Evolutionary conservation across 2,797 vertebrate species (phyloP), one percentile per base, ranked within the genome.

Genomic region (Chloroceryle amazona): DNA sequence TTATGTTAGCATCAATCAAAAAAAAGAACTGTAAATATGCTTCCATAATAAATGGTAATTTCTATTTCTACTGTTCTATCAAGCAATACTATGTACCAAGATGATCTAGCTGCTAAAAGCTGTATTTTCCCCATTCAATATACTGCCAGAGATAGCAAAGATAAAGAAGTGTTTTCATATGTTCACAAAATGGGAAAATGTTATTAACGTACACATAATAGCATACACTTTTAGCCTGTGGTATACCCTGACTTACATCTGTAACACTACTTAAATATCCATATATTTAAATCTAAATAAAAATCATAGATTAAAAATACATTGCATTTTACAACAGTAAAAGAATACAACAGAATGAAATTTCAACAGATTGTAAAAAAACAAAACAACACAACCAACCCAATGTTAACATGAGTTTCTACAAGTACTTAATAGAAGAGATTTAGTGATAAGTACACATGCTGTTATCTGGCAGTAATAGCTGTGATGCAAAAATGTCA

Each of bases 341-440:
- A 86, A 78, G 10, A 75, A 86, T 13, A 1, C 13, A 92, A 89
- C 11, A 42, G 7, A 73, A 15, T 42, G 23, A 82, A 81, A 91
- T 28, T 78, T 81, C 41, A 73, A 21, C 25, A 93, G 41, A 91
- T 2, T 23, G 31, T 19, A 17, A 17, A 52, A 16, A 28, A 51
- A 49, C 47, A 11, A 49, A 49, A 23, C 41, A 73, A 46, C 85
- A 71, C 74, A 28, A 52, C 26, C 49, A 51, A 14, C 49, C 13
- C 49, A 23, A 39, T 2, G 28, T 66, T 79, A 83, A 85, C 29
- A 4, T 5, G 10, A 94, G 44, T 71, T 68, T 54, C 41, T 75
- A 93, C 65, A 91, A 55, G 66, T 52, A 66, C 76, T 91, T 90
- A 78, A 93, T 7, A 57, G 55, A 85, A 81, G 37, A 94, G 65